Evolutionary conservation across 2,888 invertebrate species (phyloP).

Genomic region (Eremobia ochroleuca): DNA sequence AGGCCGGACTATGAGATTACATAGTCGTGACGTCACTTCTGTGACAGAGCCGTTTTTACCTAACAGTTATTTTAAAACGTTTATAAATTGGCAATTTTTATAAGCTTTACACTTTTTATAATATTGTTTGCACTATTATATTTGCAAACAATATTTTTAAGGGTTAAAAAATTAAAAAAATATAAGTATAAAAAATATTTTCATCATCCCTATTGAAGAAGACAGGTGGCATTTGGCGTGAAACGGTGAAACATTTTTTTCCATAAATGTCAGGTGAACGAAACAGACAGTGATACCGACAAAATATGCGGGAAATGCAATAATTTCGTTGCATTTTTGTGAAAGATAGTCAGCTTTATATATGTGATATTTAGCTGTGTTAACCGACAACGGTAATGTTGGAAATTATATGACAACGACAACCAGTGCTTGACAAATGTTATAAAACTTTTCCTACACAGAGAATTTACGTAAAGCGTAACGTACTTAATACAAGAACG

Average conservation of each 20-base stretch:
- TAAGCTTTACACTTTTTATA: neutral
- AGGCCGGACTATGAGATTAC: neutral
- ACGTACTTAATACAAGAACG: neutral
- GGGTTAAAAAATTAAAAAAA: neutral
- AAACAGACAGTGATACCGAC: conserved; percentile 1
- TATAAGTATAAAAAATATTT: neutral
- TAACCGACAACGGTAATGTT: neutral
- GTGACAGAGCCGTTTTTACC: neutral
- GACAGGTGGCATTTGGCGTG: conserved; percentile 20
- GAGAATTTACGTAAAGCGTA: neutral
- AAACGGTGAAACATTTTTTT: conserved; percentile 15
- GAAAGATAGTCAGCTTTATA: conserved; percentile 24
- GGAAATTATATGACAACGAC: neutral
- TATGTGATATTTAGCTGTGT: conserved; percentile 42
- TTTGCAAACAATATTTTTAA: neutral
- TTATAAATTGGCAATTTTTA: neutral
- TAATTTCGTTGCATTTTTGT: conserved; percentile 45
- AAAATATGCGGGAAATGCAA: conserved; percentile 40
- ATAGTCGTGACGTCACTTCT: neutral
- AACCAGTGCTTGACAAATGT: conserved; percentile 9
- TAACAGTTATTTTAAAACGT: neutral
- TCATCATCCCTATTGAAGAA: neutral
- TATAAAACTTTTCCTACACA: neutral
- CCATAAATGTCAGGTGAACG: conserved; percentile 33
- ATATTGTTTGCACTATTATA: neutral